A percentile compares a stretch with the other conserved stretches of the same genome.
Evolutionary conservation across 92 coral and sea anemone genomes (phyloP).

Genomic region (Nematostella vectensis): DNA sequence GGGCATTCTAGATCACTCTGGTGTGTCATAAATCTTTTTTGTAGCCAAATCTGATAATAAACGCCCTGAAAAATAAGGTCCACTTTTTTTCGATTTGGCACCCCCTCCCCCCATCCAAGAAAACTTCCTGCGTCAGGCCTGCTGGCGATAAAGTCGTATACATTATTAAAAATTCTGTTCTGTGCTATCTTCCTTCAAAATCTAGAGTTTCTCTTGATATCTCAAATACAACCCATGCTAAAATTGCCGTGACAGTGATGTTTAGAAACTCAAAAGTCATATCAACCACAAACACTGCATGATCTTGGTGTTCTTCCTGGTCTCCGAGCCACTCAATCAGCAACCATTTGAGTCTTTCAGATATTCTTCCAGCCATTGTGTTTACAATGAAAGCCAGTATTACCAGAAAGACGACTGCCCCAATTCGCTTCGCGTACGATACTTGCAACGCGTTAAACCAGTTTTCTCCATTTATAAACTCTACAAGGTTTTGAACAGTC

Average conservation of each 20-base stretch:
- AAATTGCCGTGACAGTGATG: conserved; percentile 14
- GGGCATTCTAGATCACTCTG: too few relatives aligned
- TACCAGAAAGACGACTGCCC: neutral
- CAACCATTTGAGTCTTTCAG: conserved; percentile 8
- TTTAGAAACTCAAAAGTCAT: conserved; percentile 13
- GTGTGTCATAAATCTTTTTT: too few relatives aligned
- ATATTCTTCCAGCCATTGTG: conserved; percentile 18
- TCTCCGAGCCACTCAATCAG: conserved; percentile 1
- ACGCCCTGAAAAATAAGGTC: too few relatives aligned
- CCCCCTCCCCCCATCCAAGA: too few relatives aligned
- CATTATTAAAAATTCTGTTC: too few relatives aligned
- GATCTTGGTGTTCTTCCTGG: conserved; percentile 10
- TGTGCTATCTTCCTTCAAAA: neutral
- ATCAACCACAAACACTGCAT: conserved; percentile 2
- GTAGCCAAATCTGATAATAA: too few relatives aligned
- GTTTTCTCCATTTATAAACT: neutral
- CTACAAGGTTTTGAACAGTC: neutral
- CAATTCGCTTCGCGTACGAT: neutral
- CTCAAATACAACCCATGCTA: conserved; percentile 22
- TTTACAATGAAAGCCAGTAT: conserved; percentile 12
- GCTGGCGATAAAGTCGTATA: too few relatives aligned
- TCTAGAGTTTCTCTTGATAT: conserved; percentile 6
- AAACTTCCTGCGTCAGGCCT: too few relatives aligned
- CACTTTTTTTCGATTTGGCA: too few relatives aligned
- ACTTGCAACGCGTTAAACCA: neutral